Conservation (phyloP, 2,797 vertebrate species). For the Pangasius djambal region DNA sequence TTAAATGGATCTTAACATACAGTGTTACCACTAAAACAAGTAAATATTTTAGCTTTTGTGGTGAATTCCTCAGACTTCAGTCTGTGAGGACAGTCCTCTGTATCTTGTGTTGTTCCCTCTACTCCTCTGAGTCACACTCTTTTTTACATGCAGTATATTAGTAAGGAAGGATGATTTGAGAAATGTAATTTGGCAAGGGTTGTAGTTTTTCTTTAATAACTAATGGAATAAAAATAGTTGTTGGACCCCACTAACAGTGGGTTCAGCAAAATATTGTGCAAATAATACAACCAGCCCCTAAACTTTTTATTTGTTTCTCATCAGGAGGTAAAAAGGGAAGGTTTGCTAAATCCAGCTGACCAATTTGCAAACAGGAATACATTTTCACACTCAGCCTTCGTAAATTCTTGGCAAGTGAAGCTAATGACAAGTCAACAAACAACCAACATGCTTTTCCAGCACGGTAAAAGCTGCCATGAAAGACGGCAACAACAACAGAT, state of each 20-base stretch:
- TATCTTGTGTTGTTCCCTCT: neutral
- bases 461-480: constrained; percentile 17
- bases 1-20: neutral
- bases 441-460: constrained; percentile 31
- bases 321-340: neutral
- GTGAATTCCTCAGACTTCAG: neutral
- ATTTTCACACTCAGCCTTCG: constrained; percentile 10
- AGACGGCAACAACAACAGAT: constrained; percentile 24
- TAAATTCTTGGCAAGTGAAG: constrained; percentile 13
- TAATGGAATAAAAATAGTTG: neutral
- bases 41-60: neutral
- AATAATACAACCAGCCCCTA: neutral
- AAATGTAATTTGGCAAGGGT: neutral
- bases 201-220: neutral
- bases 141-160: neutral
- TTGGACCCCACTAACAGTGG: neutral
- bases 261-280: neutral
- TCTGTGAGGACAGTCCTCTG: neutral
- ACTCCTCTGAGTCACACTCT: neutral
- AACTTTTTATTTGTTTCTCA: neutral
- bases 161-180: neutral
- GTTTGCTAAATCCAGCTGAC: constrained; percentile 4
- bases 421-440: constrained; percentile 36
- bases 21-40: neutral
- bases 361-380: neutral